Conservation (phyloP, 2,113 vertebrate genomes). For the Equus quagga region DNA sequence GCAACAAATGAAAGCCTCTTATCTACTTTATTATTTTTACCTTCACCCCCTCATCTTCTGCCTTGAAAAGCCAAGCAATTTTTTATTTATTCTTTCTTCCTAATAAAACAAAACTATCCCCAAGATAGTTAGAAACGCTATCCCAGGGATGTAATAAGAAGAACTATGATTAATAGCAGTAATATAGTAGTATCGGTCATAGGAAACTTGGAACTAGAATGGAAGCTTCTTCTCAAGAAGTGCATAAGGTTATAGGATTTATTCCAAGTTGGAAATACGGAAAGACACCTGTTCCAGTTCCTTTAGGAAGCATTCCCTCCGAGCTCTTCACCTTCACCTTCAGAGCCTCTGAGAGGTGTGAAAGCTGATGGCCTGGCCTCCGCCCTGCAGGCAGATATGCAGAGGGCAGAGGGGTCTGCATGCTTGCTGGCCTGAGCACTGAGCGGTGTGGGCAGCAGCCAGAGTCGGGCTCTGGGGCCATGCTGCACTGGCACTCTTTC, state of each 20-base stretch:
- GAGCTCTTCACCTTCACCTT: not conserved
- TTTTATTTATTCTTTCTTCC: slow-evolving; percentile 21
- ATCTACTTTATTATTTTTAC: not conserved
- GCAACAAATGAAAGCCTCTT: not conserved
- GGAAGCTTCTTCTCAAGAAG: slow-evolving; percentile 12
- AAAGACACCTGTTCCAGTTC: not conserved
- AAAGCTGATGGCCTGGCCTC: not conserved
- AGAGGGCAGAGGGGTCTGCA: too few relatives aligned
- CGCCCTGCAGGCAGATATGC: not conserved
- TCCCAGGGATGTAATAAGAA: not conserved
- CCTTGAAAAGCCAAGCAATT: slow-evolving; percentile 36
- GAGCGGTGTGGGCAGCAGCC: not conserved
- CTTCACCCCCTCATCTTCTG: not conserved
- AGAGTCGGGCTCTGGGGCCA: not conserved
- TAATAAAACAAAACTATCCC: not conserved
- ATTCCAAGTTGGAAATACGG: not conserved
- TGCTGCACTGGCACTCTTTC: not conserved
- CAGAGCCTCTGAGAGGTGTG: not conserved
- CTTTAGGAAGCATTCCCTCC: not conserved
- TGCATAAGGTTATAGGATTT: not conserved
- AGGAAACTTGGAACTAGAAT: not conserved
- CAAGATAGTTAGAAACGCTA: slow-evolving; percentile 27
- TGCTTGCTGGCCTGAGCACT: not conserved
- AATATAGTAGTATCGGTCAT: not conserved
- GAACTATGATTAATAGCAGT: not conserved